Evolutionary conservation across 37 sponge, comb jelly and placozoan genomes (phyloP).

Genomic region (Mnemiopsis leidyi): DNA sequence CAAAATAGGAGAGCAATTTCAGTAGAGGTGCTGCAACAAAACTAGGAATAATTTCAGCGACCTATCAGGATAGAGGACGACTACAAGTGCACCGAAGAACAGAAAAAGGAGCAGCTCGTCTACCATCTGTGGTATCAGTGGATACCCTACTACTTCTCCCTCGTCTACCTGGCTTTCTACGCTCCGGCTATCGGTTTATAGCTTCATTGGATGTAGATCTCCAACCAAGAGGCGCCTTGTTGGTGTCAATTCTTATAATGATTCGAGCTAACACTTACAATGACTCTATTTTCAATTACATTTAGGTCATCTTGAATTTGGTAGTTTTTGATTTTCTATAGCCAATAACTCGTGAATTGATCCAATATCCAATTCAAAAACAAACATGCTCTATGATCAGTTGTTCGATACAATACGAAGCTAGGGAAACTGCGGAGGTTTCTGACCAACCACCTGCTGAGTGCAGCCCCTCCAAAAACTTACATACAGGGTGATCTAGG

Average conservation of each 20-base stretch:
- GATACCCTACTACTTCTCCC: background rate
- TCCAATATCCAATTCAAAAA: too few relatives aligned
- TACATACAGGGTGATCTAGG: background rate
- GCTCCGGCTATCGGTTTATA: background rate
- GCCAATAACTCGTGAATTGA: too few relatives aligned
- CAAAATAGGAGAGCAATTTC: too few relatives aligned
- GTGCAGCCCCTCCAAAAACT: background rate
- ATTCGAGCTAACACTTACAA: too few relatives aligned
- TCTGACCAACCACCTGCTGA: background rate
- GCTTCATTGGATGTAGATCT: too few relatives aligned
- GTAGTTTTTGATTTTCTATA: too few relatives aligned
- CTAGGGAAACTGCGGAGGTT: background rate
- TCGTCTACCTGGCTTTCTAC: background rate
- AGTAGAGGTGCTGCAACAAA: too few relatives aligned
- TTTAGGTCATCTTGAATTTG: too few relatives aligned
- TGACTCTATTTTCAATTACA: too few relatives aligned
- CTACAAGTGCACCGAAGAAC: background rate
- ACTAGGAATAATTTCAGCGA: background rate
- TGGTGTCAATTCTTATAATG: too few relatives aligned
- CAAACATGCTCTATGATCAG: background rate
- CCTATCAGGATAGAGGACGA: constrained; percentile 8
- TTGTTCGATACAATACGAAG: background rate
- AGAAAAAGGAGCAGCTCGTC: background rate
- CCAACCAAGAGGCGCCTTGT: too few relatives aligned
- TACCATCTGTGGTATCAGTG: constrained; percentile 20